Percentiles rank a stretch among this genome's conserved stretches.
Evolutionary conservation across 2,888 invertebrate species (phyloP).

Genomic region (Cynaeus angustus): DNA sequence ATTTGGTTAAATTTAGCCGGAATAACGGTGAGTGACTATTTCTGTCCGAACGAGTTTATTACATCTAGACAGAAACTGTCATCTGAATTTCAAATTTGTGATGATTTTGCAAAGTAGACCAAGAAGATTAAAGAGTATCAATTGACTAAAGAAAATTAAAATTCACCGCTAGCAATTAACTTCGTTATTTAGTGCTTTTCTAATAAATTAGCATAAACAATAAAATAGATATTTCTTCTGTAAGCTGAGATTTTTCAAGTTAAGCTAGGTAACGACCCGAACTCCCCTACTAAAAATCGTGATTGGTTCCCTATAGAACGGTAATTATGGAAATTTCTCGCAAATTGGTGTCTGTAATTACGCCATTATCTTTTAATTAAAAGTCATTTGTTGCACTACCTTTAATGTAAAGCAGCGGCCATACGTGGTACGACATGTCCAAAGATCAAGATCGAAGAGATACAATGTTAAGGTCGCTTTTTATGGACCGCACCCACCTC

Average conservation of each 20-base stretch:
- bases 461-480: slow-evolving; percentile 54
- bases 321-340: slow-evolving; percentile 42
- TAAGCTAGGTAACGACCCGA: background rate
- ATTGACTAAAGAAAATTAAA: slow-evolving; percentile 6
- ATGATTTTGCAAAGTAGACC: background rate
- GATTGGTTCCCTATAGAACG: slow-evolving; percentile 23
- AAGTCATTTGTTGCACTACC: slow-evolving; percentile 43
- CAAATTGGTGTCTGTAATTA: slow-evolving; percentile 37
- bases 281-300: slow-evolving; percentile 12
- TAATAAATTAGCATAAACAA: slow-evolving; percentile 30
- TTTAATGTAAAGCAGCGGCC: slow-evolving; percentile 37
- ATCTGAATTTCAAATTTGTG: slow-evolving; percentile 2
- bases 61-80: slow-evolving; percentile 5
- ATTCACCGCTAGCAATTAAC: slow-evolving; percentile 10
- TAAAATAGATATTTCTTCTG: slow-evolving; percentile 23
- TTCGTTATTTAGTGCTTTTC: slow-evolving; percentile 5
- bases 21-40: slow-evolving; percentile 3
- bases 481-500: slow-evolving; percentile 51
- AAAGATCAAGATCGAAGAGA: slow-evolving; percentile 50
- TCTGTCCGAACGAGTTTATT: slow-evolving; percentile 12
- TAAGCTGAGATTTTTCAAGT: slow-evolving; percentile 15
- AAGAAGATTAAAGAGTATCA: background rate
- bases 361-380: slow-evolving; percentile 48
- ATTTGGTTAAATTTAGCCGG: slow-evolving; percentile 4
- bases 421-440: slow-evolving; percentile 49